A percentile compares a stretch with the other conserved stretches of the same genome.
Conservation (phyloP, 92 coral and sea anemone genomes). For the Scolanthus callimorphus region DNA sequence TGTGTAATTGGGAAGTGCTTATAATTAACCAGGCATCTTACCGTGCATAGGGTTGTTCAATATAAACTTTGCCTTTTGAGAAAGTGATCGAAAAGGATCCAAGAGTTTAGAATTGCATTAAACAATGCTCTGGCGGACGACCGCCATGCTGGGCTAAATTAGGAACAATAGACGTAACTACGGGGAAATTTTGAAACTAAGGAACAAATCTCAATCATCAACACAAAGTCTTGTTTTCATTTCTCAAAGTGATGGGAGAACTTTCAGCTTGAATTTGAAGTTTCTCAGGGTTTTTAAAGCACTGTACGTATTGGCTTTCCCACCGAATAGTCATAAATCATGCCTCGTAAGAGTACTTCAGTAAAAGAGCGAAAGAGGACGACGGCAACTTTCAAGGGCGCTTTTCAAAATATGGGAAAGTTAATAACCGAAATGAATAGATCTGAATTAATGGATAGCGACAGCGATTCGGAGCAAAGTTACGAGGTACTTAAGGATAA, state of each 20-base stretch:
- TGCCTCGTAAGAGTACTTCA: background rate
- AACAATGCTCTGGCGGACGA: no score
- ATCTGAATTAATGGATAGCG: background rate
- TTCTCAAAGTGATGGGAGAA: no score
- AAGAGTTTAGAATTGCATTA: no score
- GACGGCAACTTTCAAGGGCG: background rate
- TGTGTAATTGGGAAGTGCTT: background rate
- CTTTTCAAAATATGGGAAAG: constrained; percentile 1
- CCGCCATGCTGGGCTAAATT: no score
- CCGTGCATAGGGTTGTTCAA: background rate
- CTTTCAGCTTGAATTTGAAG: no score
- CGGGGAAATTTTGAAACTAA: no score
- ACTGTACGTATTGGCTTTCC: no score
- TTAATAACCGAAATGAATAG: background rate
- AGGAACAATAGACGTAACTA: background rate
- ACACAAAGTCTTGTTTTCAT: no score
- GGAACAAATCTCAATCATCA: no score
- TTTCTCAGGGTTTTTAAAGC: no score
- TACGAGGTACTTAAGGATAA: background rate
- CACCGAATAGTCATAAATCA: no score
- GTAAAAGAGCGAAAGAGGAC: background rate
- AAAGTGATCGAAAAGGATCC: background rate
- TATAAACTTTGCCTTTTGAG: background rate
- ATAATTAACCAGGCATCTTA: background rate
- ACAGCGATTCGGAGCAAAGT: background rate